Base-by-base conservation (phyloP, 2,113 vertebrate genomes). In the Coryphaenoides rupestris region DNA sequence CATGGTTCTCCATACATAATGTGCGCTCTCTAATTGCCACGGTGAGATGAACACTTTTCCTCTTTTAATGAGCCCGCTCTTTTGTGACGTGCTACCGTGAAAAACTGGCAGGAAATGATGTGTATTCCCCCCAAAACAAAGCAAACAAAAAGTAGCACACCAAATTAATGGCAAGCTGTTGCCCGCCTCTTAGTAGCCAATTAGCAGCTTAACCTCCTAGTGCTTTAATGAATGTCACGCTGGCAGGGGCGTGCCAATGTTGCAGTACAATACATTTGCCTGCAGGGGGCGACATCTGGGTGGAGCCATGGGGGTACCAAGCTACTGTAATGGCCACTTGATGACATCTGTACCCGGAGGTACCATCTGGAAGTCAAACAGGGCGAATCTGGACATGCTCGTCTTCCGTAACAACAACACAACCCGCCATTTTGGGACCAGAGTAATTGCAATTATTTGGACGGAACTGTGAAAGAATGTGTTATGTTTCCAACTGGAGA, bases 151-250 rank as follows among this genome's bases (percentile, higher is more conserved):
- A 75, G 21, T 28, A 81, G 74, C 60, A 73, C 80, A 77, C 70
- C 80, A 81, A 83, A 89, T 84, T 80, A 89, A 86, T 85, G 81
- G 82, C 75, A 78, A 89, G 84, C 84, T 83, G 73, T 87, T 74
- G 83, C 79, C 83, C 81, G 88, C 76, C 77, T 84, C 84, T 87
- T 81, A 85, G 83, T 76, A 78, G 83, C 88, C 89, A 89, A 90
- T 91, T 91, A 91, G 86, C 86, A 91, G 85, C 87, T 92, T 90
- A 91, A 88, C 86, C 89, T 90, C 89, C 84, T 76, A 84, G 86
- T 86, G 88, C 73, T 87, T 90, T 90, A 88, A 89, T 89, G 85
- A 89, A 89, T 86, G 80, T 82, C 75, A 80, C 72, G 81, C 84
- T 77, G 76, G 74, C 75, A 74, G 82, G 73, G 78, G 78, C 72